These are phyloP conservation scores for Trichosurus vulpecula DNA, from an alignment of 2,797 vertebrate genomes.

Conservation along the genomic window DNA sequence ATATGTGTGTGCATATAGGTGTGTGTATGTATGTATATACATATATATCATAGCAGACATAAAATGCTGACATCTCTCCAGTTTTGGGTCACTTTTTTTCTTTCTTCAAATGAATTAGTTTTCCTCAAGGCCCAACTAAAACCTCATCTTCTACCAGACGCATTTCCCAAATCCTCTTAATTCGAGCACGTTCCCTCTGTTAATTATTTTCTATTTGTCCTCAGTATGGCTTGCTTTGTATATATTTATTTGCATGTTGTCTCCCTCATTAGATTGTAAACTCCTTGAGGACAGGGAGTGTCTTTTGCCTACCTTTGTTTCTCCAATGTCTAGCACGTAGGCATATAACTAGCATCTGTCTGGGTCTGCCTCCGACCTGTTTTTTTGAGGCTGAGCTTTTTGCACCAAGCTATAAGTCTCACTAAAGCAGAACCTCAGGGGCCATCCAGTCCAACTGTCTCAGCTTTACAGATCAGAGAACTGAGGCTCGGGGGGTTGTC, in stretches of 20 bases:
- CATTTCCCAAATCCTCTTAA: neutral
- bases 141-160: neutral
- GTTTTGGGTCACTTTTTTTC: neutral
- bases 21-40: too few species aligned
- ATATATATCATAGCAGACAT: too few species aligned
- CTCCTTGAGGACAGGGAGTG: neutral
- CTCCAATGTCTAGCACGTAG: too few species aligned
- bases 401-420: neutral
- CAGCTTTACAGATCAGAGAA: neutral
- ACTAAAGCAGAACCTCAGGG: neutral
- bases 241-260: neutral
- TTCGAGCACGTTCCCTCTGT: too few species aligned
- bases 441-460: neutral
- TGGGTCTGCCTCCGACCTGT: neutral
- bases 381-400: neutral
- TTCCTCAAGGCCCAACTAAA: neutral
- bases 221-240: neutral
- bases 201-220: neutral
- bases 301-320: neutral
- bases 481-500: neutral
- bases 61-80: neutral
- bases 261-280: neutral
- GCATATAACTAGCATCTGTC: neutral
- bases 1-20: too few species aligned
- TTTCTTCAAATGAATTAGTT: neutral